Evolutionary conservation across 1,140 invertebrate genomes (phyloP).

Genomic region (Aphaenogaster rudis): DNA sequence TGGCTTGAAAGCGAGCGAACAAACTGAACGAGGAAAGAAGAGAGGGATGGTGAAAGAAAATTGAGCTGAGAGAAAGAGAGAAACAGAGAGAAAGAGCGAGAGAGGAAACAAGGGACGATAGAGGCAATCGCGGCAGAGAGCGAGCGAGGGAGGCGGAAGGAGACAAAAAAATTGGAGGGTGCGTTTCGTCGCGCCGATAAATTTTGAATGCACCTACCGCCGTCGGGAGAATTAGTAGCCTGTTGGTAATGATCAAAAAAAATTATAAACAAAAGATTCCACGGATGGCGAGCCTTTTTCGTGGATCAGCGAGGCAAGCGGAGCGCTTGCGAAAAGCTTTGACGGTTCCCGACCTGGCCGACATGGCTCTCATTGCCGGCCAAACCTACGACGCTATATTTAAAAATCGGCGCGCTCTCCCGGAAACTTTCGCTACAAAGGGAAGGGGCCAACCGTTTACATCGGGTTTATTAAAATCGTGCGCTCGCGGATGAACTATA

Average conservation of each 20-base stretch:
- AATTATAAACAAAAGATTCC: conserved; percentile 87
- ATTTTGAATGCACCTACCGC: conserved; percentile 81
- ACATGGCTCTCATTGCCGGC: conserved; percentile 76
- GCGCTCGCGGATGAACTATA: conserved; percentile 70
- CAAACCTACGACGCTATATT: conserved; percentile 86
- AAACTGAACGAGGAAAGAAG: conserved; percentile 29
- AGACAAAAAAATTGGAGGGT: conserved; percentile 73
- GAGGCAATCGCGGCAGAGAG: conserved; percentile 36
- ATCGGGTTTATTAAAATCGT: conserved; percentile 87
- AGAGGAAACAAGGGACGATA: conserved; percentile 11
- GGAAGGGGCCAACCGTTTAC: conserved; percentile 85
- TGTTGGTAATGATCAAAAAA: conserved; percentile 87
- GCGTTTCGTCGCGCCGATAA: conserved; percentile 78
- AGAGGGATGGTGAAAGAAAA: conserved; percentile 45
- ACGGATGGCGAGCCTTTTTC: conserved; percentile 87
- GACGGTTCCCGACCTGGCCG: conserved; percentile 79
- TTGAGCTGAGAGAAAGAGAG: conserved; percentile 21
- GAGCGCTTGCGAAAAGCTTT: conserved; percentile 84
- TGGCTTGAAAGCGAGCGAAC: conserved; percentile 68
- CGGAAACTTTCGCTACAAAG: conserved; percentile 86
- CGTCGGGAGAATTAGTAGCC: conserved; percentile 83
- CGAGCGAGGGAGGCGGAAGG: conserved; percentile 60
- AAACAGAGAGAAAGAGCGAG: conserved; percentile 1
- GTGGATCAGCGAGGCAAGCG: conserved; percentile 86
- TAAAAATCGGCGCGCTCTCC: conserved; percentile 87